These are phyloP conservation scores for Octopus sinensis DNA, from an alignment of 1,140 invertebrate genomes.

Conservation along the genomic window DNA sequence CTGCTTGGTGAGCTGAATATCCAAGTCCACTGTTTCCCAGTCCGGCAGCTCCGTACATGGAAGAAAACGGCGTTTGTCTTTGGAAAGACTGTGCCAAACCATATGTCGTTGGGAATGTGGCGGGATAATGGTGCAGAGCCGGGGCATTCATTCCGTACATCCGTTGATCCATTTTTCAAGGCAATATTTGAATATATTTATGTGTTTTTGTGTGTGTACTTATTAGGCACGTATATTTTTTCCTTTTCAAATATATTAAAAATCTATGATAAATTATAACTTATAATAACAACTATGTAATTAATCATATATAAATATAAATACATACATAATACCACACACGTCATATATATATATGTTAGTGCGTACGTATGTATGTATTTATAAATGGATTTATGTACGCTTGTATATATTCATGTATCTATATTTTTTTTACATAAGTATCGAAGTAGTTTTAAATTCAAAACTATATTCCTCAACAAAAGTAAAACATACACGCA, in stretches of 20 bases:
- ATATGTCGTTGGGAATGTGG: constrained; percentile 23
- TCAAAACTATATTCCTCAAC: too few species aligned
- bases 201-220: not conserved
- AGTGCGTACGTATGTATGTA: too few species aligned
- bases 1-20: constrained; percentile 21
- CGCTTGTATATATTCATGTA: too few species aligned
- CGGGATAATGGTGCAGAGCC: constrained; percentile 30
- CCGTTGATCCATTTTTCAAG: constrained; percentile 28
- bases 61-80: constrained; percentile 28
- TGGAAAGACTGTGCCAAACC: constrained; percentile 24
- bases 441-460: too few species aligned
- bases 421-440: too few species aligned
- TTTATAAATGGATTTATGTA: too few species aligned
- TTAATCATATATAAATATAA: too few species aligned
- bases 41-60: constrained; percentile 25
- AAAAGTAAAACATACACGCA: too few species aligned
- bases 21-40: constrained; percentile 20
- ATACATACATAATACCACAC: too few species aligned
- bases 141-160: constrained; percentile 31
- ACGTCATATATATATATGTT: too few species aligned
- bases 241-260: not conserved
- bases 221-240: not conserved
- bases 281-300: too few species aligned
- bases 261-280: too few species aligned
- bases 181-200: not conserved